These are phyloP conservation scores for Ephydatia muelleri DNA, from an alignment of 37 sponge, comb jelly and placozoan genomes.

Conservation along the genomic window DNA sequence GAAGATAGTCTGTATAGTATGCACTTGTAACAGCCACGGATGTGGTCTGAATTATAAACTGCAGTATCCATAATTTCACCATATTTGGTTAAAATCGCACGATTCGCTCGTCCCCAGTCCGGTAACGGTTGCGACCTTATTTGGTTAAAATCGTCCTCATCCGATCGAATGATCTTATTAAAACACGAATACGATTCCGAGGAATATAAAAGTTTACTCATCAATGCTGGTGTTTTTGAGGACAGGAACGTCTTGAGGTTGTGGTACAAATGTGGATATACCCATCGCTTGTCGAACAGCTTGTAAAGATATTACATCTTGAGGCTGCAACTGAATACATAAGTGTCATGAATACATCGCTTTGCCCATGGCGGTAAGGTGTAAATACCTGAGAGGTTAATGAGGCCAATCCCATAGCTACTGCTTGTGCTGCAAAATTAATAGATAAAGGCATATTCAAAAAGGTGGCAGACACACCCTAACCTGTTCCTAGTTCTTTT, in stretches of 20 bases:
- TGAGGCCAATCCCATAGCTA: constrained; percentile 17
- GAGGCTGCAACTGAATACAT: constrained; percentile 50
- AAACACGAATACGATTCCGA: background rate
- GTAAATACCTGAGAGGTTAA: constrained; percentile 41
- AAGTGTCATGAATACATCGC: background rate
- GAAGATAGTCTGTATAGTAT: constrained; percentile 2
- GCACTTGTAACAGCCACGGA: background rate
- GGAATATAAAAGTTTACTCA: background rate
- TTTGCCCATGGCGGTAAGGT: background rate
- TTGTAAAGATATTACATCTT: constrained; percentile 52
- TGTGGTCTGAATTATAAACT: constrained; percentile 8
- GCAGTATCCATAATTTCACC: constrained; percentile 16
- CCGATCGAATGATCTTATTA: background rate
- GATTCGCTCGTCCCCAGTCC: background rate
- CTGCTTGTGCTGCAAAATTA: constrained; percentile 18
- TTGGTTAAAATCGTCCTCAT: background rate
- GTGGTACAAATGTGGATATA: background rate
- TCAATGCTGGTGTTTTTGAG: background rate
- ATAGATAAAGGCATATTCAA: background rate
- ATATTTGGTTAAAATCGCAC: background rate
- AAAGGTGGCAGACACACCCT: background rate
- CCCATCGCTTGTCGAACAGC: constrained; percentile 80
- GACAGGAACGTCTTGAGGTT: background rate
- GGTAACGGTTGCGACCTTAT: background rate
- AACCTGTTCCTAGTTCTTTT: constrained; percentile 39